Base-by-base conservation (phyloP, 2,888 invertebrate genomes). In the Acanthacorydalis orientalis region DNA sequence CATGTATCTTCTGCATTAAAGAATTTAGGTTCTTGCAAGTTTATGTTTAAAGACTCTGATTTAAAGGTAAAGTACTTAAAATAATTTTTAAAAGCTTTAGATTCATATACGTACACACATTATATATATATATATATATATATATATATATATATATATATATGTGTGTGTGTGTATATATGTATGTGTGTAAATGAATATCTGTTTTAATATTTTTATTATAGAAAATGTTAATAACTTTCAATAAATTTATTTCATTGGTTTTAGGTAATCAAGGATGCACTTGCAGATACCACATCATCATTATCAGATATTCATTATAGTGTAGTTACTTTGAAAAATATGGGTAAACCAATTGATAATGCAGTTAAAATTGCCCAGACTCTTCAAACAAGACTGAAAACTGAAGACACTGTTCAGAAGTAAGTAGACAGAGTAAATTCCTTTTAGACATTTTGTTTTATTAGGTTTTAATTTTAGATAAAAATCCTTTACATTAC, bases 371-470 rank as follows among this genome's bases (percentile, higher is more conserved):
- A 84, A 62, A 68, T 84, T 16, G 69, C 78, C 1, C 83, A 83
- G 61, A 75, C 78, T 52, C 66, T 92, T 34, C 78, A 85, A 58
- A 78, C 80, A 50, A 69, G 80, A 51, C 65, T 93, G 51, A 91
- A 89, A 62, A 85, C 84, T 57, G 92, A 93, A 67, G 89, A 90
- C 58, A 80, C 81, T 51, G 70, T 83, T 15, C 69, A 72, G 40
- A 80, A 78, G 81, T 82, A 62, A 68, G 69, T 64, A 43, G 34
- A 9, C 4, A 12, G 48, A 12, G 15, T 23, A 23, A 23, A 23
- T 23, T 23, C 23, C 6, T 23, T 23, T 23, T 23, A 6, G n/a
- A n/a, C n/a, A n/a, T n/a, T n/a, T n/a, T n/a, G n/a, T n/a, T n/a
- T n/a, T n/a, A n/a, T n/a, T n/a, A n/a, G n/a, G n/a, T n/a, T n/a